Base-by-base conservation (phyloP, 2,888 invertebrate species). In the Exocentrus adspersus region DNA sequence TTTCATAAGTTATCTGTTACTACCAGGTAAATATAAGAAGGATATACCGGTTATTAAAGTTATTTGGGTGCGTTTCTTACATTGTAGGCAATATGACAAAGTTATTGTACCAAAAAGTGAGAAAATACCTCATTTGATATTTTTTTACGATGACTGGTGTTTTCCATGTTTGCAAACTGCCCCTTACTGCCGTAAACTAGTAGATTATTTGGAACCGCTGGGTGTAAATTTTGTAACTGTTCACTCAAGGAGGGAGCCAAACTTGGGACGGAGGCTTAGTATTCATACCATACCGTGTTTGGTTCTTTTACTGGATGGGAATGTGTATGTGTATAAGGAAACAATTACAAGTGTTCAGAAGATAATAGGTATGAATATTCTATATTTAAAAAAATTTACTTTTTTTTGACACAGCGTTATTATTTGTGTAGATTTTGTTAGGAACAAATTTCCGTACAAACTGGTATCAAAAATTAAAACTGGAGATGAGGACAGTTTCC, bases 131-230 rank as follows among this genome's bases (percentile, higher is more conserved):
- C 92, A 94, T 63, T 84, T 98, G 61, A 87, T 98, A 51, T 88
- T 97, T 72, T 94, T 95, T 81, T 98, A 96, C 83, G 92, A 94
- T 5, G 97, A 97, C 82, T 96, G 95, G 92, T 98, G 97, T 80
- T 94, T 95, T 81, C 90, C 93, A 51, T 98, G 97, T 81, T 89
- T 95, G 68, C 91, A 90, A 75, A 90, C 92, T n/a, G 94, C 95
- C 48, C 92, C 92, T 0, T 88, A 93, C 7, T 94, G 96, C 88
- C 87, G 93, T 52, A 88, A 93, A 68, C 85, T 97, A 54, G 90
- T 94, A 42, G 93, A 94, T 74, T 92, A 96, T 45, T 83, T 97
- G 58, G 93, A 95, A 78, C 93, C 93, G 0, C 80, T 92, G 37
- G 97, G 97, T 70, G 87, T 94, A 59, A 89, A 90, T 64, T 87